Percentiles rank a stretch among this genome's conserved stretches.
Conservation (phyloP, 2,888 invertebrate species). For the Eupithecia pulchellata region DNA sequence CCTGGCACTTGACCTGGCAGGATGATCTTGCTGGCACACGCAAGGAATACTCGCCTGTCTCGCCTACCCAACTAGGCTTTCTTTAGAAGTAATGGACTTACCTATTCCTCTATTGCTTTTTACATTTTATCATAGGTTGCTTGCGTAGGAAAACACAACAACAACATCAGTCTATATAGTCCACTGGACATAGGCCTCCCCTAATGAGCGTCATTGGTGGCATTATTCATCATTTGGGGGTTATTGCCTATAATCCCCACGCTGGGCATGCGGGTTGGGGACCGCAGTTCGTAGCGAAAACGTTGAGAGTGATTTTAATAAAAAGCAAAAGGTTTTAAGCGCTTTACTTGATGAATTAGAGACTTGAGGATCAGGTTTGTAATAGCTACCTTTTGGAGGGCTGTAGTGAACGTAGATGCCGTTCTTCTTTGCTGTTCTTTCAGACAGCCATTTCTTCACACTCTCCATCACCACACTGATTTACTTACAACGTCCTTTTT, state of each 20-base stretch:
- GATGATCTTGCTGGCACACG: conserved; percentile 24
- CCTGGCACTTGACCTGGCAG: conserved; percentile 32
- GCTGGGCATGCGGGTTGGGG: no score
- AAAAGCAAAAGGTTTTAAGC: no score
- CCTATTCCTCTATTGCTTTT: neutral
- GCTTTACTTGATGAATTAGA: no score
- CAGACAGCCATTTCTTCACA: conserved; percentile 67
- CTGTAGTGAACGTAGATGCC: conserved; percentile 87
- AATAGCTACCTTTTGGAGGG: conserved; percentile 86
- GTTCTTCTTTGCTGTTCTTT: conserved; percentile 68
- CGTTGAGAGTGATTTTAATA: no score
- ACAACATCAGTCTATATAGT: no score
- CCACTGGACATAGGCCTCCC: no score
- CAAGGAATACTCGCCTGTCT: conserved; percentile 14
- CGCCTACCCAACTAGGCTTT: no score
- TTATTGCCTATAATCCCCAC: no score
- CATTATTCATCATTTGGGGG: no score
- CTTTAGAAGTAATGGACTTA: neutral
- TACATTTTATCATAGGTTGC: neutral
- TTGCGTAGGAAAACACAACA: no score
- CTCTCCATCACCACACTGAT: conserved; percentile 61
- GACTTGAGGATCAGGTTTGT: neutral
- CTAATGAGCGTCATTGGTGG: no score
- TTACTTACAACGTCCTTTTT: neutral
- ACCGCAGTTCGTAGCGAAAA: no score